Percentiles rank a stretch among this genome's conserved stretches.
Evolutionary conservation across 1,140 invertebrate species (phyloP).

Genomic region (Lepidurus packardi): DNA sequence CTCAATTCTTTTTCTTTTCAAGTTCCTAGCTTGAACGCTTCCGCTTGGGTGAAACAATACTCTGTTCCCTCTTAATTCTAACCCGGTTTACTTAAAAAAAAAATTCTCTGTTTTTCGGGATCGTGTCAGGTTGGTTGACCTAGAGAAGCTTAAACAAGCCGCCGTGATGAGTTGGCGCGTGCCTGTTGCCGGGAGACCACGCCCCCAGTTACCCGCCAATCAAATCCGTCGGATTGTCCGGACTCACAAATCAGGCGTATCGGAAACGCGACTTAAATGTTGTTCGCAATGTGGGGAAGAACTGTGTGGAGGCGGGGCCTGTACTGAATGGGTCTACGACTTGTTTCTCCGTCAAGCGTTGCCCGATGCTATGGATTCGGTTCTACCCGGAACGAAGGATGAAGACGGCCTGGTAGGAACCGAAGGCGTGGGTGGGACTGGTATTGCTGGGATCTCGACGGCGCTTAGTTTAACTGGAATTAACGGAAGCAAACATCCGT

Average conservation of each 20-base stretch:
- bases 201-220: constrained; percentile 42
- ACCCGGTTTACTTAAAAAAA: too few species aligned
- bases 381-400: neutral
- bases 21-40: too few species aligned
- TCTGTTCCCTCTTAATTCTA: too few species aligned
- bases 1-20: too few species aligned
- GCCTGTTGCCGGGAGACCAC: constrained; percentile 70
- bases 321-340: constrained; percentile 38
- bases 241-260: constrained; percentile 39
- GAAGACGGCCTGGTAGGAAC: neutral
- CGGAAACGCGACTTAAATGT: constrained; percentile 43
- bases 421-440: neutral
- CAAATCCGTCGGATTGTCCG: constrained; percentile 36
- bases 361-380: neutral
- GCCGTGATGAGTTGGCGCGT: constrained; percentile 58
- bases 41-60: too few species aligned
- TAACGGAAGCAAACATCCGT: neutral
- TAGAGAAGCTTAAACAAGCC: constrained; percentile 69
- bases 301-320: constrained; percentile 64
- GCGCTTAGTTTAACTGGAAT: neutral
- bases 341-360: neutral
- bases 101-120: neutral
- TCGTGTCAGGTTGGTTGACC: constrained; percentile 56
- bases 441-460: neutral
- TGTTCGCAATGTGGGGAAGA: constrained; percentile 77